phyloP scores from a whole-genome alignment of 2,888 invertebrate species.

The Plebejus argus region DNA sequence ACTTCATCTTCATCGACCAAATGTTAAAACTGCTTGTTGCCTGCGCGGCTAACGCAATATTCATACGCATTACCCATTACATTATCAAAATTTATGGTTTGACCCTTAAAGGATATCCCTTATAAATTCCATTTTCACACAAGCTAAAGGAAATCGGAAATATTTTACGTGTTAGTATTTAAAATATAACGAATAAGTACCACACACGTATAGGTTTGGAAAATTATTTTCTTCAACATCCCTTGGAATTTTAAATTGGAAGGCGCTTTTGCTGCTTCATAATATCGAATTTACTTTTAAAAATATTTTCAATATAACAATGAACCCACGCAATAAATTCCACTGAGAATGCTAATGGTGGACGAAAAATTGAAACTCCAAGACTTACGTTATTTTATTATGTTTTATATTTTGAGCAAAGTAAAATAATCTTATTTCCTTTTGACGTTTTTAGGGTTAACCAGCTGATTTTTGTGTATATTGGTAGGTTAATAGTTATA shows the following conservation, averaged over 20 bases:
- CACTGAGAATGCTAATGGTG: slow-evolving; percentile 20
- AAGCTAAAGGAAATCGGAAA: not conserved
- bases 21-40: not conserved
- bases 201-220: not conserved
- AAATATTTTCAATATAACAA: not conserved
- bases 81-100: not conserved
- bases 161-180: not conserved
- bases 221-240: not conserved
- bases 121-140: not conserved
- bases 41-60: not conserved
- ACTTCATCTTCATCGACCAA: not conserved
- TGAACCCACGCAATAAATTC: slow-evolving; percentile 4
- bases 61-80: not conserved
- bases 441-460: not conserved
- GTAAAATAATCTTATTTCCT: not conserved
- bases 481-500: too few relatives aligned
- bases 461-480: too few relatives aligned
- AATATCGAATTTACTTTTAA: not conserved
- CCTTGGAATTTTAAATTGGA: not conserved
- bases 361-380: not conserved
- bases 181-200: not conserved
- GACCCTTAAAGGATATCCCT: not conserved
- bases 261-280: not conserved
- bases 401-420: slow-evolving; percentile 20
- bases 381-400: slow-evolving; percentile 12